A percentile compares a stretch with the other conserved stretches of the same genome.
Evolutionary conservation across 2,113 vertebrate genomes (phyloP).

Genomic region (Ciconia maguari): DNA sequence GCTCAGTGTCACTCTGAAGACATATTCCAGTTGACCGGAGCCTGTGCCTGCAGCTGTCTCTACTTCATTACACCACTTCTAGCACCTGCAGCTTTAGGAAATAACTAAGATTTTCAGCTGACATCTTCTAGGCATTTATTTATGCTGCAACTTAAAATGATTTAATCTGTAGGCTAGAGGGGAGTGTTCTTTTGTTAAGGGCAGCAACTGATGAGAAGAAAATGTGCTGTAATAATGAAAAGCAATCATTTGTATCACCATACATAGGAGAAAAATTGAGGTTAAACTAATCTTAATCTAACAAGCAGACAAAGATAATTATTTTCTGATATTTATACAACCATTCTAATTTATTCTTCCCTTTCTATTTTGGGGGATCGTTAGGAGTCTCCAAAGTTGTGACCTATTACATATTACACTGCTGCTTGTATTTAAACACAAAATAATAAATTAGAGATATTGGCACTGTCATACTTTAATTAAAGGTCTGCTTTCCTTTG

Average conservation of each 20-base stretch:
- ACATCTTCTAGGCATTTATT: conserved; percentile 68
- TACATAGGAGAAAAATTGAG: not conserved
- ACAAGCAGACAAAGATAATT: conserved; percentile 4
- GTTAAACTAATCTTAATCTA: conserved; percentile 45
- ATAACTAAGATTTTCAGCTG: conserved; percentile 72
- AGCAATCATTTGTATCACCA: not conserved
- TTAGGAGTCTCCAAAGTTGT: not conserved
- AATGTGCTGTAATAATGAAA: conserved; percentile 15
- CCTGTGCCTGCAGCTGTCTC: conserved; percentile 56
- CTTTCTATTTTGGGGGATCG: not conserved
- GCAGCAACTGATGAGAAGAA: conserved; percentile 15
- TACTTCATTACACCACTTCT: conserved; percentile 52
- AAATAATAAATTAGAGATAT: not conserved
- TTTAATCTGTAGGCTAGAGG: conserved; percentile 45
- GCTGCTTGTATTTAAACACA: not conserved
- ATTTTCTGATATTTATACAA: not conserved
- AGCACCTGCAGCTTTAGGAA: conserved; percentile 75
- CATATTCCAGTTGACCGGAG: conserved; percentile 58
- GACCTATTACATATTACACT: not conserved
- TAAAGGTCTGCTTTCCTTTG: not conserved
- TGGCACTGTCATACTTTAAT: not conserved
- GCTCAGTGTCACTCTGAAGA: conserved; percentile 55
- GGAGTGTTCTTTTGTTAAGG: not conserved
- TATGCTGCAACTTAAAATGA: conserved; percentile 53
- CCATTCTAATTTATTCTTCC: not conserved